Base-by-base conservation (phyloP, 2,888 invertebrate species). In the Bugula neritina region DNA sequence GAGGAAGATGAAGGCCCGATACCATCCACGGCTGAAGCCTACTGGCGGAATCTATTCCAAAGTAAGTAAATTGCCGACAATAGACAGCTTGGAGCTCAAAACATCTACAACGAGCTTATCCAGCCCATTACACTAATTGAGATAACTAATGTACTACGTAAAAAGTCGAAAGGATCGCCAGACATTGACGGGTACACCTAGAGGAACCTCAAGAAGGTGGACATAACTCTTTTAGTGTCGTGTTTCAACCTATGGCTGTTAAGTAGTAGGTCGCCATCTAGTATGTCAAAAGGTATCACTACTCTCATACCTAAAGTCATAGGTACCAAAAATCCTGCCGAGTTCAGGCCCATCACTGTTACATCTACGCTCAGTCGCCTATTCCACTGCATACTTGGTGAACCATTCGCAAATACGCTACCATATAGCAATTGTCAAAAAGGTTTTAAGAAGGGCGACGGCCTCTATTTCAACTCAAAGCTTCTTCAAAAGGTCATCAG, bases 381-480 rank as follows among this genome's bases (percentile, higher is more conserved):
- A 5, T 57, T 57, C 57, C 57, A 57, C 25, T 57, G 57, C 57
- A 25, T 57, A 5, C 23, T 57, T 17, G 57, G 57, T n/a, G 57
- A 57, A 5, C 10, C 23, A 13, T n/a, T 57, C 23, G 57, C 10
- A 25, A 25, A n/a, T 5, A 5, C 25, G 5, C 57, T 57, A 5
- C 57, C 57, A 5, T 17, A 23, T n/a, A 17, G 13, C 13, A 25
- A 57, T n/a, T n/a, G 57, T 5, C 13, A 57, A n/a, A 57, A 57
- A 25, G 57, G 57, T 57, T 57, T 57, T 57, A 57, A n/a, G 25
- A 57, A n/a, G 57, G 57, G 57, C 25, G 57, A 57, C 25, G 57
- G 57, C 23, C 57, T 57, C 13, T 57, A 57, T 57, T 57, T 57
- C 25, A 57, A 57, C 57, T 57, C 57, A 10, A 5, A 17, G 57